phyloP scores from a whole-genome alignment of 2,797 vertebrate genomes.

The Schizopygopsis pylzovi region DNA sequence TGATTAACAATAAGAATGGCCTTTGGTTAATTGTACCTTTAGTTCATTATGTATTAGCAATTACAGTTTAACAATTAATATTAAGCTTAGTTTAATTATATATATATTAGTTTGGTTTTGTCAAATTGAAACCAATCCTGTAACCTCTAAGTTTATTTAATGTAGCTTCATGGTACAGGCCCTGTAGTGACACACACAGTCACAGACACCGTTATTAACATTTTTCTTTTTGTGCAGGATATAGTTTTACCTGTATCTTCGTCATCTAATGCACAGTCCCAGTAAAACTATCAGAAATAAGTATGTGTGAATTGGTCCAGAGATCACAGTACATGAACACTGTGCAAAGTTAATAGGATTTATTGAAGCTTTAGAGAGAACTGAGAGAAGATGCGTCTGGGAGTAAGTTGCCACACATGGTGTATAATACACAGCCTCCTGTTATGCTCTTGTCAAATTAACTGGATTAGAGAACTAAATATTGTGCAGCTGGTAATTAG shows the following conservation, averaged over 20 bases:
- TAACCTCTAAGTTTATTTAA: no score
- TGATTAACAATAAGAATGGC: background rate
- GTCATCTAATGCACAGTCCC: background rate
- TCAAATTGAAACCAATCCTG: no score
- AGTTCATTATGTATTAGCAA: background rate
- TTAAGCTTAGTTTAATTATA: no score
- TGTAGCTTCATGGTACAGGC: no score
- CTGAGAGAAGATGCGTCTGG: conserved; percentile 14
- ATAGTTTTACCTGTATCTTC: background rate
- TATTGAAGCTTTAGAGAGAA: conserved; percentile 24
- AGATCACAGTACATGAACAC: background rate
- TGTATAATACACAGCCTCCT: conserved; percentile 21
- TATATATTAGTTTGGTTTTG: background rate
- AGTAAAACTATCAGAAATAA: background rate
- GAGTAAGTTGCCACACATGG: conserved; percentile 28
- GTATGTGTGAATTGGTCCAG: background rate
- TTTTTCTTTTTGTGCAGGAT: no score
- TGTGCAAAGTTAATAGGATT: conserved; percentile 11
- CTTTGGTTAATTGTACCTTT: background rate
- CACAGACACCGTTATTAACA: no score
- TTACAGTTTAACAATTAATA: background rate
- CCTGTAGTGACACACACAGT: no score
- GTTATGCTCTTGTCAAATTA: conserved; percentile 42
- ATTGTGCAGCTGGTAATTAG: conserved; percentile 36
- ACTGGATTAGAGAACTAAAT: conserved; percentile 46